Evolutionary conservation across 2,113 vertebrate species (phyloP), one percentile per base, ranked within the genome.

Genomic region (Hippocampus mohnikei): DNA sequence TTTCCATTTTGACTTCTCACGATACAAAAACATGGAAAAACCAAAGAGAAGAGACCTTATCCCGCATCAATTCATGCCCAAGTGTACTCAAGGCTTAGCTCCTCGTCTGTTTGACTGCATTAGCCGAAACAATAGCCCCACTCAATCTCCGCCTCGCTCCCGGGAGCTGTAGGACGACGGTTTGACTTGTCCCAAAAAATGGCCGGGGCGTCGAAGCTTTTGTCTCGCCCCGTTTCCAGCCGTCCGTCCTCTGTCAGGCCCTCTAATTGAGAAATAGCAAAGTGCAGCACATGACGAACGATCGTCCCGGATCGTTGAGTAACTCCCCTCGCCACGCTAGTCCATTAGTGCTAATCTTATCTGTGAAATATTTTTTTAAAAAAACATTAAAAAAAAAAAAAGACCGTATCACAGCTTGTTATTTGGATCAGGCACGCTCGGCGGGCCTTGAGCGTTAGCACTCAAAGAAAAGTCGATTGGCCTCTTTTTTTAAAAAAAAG

Each of bases 81-180:
- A 61, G 59, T 40, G 8, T 21, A 2, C 16, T 10, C 33, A 15
- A 27, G 8, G 15, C 56, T 59, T 13, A 72, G 76, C 74, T 66
- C 76, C 78, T 71, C 56, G 63, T 76, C 63, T 53, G 27, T 60
- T 87, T 84, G 85, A 88, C 76, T 58, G 73, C 85, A 88, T 88
- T 88, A 89, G 72, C 79, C 75, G 89, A 89, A 90, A 90, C 89
- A 90, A 89, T 87, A 81, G 77, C 80, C 73, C 33, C 78, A 77
- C 87, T 87, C 84, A 88, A 88, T 88, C 86, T 87, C 73, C 12
- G 50, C 79, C 73, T n/a, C 40, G 10, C 64, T 88, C 85, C 80
- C 80, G 0, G 50, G 81, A 83, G 81, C 83, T n/a, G 60, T 1
- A 9, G 21, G n/a, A 42, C 16, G 33, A 21, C 15, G 18, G 40